These are phyloP conservation scores for Aphrocallistes beatrix DNA, from an alignment of 37 sponge, comb jelly and placozoan genomes.

Conservation along the genomic window DNA sequence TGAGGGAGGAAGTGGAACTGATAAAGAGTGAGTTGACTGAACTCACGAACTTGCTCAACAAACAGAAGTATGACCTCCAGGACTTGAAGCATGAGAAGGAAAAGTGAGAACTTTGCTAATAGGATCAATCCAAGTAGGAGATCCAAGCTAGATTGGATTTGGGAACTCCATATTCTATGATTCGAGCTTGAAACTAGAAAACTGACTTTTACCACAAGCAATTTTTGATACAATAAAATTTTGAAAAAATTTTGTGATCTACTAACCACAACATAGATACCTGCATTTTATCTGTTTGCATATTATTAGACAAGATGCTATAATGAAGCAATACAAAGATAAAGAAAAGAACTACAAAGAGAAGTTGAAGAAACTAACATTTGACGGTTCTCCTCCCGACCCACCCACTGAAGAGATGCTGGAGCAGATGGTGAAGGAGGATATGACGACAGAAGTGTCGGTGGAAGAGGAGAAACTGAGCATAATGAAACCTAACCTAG, in stretches of 20 bases:
- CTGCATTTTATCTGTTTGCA: no score
- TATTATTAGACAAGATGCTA: not conserved
- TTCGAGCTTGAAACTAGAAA: no score
- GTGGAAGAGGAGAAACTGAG: conserved; percentile 64
- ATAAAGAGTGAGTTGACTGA: not conserved
- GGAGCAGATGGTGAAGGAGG: conserved; percentile 43
- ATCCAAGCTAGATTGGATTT: no score
- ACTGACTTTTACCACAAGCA: no score
- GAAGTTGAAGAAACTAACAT: conserved; percentile 23
- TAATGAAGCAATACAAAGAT: conserved; percentile 19
- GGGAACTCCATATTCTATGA: no score
- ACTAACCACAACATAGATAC: no score
- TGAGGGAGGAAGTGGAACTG: conserved; percentile 36
- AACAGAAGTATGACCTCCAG: not conserved
- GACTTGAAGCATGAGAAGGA: conserved; percentile 67
- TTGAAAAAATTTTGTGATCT: no score
- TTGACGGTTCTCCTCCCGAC: not conserved
- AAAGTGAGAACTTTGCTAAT: conserved; percentile 30
- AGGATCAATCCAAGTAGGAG: no score
- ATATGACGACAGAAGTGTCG: conserved; percentile 54
- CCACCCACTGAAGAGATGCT: conserved; percentile 45
- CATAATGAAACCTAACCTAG: conserved; percentile 92
- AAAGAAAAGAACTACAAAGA: conserved; percentile 29
- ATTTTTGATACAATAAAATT: no score
- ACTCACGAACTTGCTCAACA: not conserved